A percentile compares a stretch with the other conserved stretches of the same genome.
Evolutionary conservation across 2,797 vertebrate species (phyloP).

Genomic region (Etheostoma perlongum): DNA sequence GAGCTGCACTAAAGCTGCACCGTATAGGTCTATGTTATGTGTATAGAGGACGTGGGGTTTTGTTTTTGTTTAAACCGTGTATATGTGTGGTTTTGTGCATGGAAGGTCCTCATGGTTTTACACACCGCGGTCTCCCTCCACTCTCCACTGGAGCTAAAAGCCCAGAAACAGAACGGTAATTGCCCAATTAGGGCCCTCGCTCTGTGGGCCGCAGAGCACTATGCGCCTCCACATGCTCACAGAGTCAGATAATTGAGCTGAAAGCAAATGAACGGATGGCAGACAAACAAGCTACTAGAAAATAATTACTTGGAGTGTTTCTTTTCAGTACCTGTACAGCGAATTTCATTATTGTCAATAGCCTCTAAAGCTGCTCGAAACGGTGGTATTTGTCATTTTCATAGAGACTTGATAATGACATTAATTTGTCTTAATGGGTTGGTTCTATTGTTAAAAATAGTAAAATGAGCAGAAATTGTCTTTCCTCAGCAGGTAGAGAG

Average conservation of each 20-base stretch:
- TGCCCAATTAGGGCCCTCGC: conserved; percentile 99
- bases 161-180: conserved; percentile 98
- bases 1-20: conserved; percentile 60
- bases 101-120: conserved; percentile 84
- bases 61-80: conserved; percentile 83
- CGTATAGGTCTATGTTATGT: conserved; percentile 63
- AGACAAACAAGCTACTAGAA: conserved; percentile 99
- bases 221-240: conserved; percentile 89
- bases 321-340: conserved; percentile 99
- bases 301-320: conserved; percentile 99
- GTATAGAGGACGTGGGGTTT: conserved; percentile 70
- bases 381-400: conserved; percentile 99
- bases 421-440: conserved; percentile 99
- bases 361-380: conserved; percentile 99
- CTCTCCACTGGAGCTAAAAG: conserved; percentile 95
- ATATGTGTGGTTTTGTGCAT: conserved; percentile 79
- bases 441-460: conserved; percentile 99
- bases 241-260: conserved; percentile 97
- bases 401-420: conserved; percentile 99
- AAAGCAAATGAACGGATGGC: conserved; percentile 99
- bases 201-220: conserved; percentile 88
- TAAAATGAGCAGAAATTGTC: conserved; percentile 99
- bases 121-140: conserved; percentile 90
- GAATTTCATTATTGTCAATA: conserved; percentile 99
- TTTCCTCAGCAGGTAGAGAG: conserved; percentile 99